phyloP scores from a whole-genome alignment of 30 jellyfish, hydroid and myxozoan species.

The Chrysaora quinquecirrha region DNA sequence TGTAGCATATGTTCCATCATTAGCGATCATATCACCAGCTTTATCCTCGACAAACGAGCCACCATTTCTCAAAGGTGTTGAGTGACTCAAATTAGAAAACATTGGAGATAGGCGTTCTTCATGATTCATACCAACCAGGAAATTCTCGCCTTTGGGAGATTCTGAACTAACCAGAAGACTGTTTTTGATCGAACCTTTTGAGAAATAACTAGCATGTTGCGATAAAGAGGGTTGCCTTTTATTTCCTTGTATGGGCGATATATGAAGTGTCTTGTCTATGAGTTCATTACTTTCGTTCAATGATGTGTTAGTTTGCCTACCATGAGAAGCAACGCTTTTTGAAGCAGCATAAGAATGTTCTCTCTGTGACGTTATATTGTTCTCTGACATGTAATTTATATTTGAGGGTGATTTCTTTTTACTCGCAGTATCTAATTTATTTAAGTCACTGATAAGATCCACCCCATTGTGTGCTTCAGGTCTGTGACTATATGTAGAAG shows the following conservation, averaged over 20 bases:
- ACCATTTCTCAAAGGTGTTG: slow-evolving; percentile 15
- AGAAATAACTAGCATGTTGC: too few species aligned
- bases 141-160: neutral
- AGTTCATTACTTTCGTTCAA: slow-evolving; percentile 1
- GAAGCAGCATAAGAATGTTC: neutral
- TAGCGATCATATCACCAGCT: neutral
- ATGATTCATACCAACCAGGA: too few species aligned
- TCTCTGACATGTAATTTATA: neutral
- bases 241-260: slow-evolving; percentile 21
- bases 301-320: neutral
- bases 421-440: neutral
- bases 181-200: too few species aligned
- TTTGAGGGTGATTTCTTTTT: neutral
- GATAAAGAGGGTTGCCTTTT: too few species aligned
- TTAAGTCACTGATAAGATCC: too few species aligned
- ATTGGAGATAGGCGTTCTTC: too few species aligned
- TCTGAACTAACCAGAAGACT: neutral
- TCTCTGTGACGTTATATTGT: neutral
- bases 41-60: neutral
- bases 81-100: slow-evolving; percentile 19
- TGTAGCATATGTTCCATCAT: neutral
- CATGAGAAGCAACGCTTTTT: neutral
- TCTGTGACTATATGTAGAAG: neutral
- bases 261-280: slow-evolving; percentile 24
- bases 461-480: neutral